Percentiles rank a stretch among this genome's conserved stretches.
Conservation (phyloP, 2,888 invertebrate species). For the Campopleginae sp. region DNA sequence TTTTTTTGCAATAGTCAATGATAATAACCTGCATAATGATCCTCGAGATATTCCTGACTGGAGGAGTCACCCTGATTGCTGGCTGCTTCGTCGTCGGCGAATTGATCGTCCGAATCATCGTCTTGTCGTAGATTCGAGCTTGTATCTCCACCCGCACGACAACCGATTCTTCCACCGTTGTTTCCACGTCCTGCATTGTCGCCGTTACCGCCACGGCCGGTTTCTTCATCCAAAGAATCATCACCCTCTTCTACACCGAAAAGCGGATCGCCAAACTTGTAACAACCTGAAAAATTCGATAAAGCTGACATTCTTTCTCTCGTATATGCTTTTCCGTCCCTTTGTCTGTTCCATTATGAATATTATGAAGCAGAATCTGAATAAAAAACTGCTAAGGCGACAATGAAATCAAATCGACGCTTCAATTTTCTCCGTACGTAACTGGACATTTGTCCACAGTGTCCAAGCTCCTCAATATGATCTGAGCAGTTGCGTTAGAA, state of each 20-base stretch:
- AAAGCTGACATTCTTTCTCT: neutral
- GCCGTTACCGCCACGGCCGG: slow-evolving; percentile 81
- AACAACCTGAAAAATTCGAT: slow-evolving; percentile 85
- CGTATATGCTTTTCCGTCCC: neutral
- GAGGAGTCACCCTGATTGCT: slow-evolving; percentile 85
- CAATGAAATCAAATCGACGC: too few relatives aligned
- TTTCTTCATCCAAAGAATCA: slow-evolving; percentile 92
- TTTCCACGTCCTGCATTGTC: slow-evolving; percentile 60
- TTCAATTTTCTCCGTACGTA: too few relatives aligned
- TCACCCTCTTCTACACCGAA: slow-evolving; percentile 86
- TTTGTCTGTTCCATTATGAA: neutral
- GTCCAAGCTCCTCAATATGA: too few relatives aligned
- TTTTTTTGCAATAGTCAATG: neutral
- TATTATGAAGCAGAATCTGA: too few relatives aligned
- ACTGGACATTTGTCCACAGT: too few relatives aligned
- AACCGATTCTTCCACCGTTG: slow-evolving; percentile 58
- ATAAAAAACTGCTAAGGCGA: too few relatives aligned
- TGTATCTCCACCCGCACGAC: slow-evolving; percentile 28
- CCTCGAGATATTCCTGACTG: slow-evolving; percentile 86
- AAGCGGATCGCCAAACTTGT: slow-evolving; percentile 88
- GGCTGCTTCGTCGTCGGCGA: slow-evolving; percentile 86
- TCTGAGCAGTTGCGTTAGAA: too few relatives aligned
- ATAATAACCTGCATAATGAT: slow-evolving; percentile 81
- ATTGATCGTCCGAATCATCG: slow-evolving; percentile 86
- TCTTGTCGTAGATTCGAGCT: slow-evolving; percentile 72